phyloP scores from a whole-genome alignment of 2,113 vertebrate genomes.

The Thermophis baileyi region DNA sequence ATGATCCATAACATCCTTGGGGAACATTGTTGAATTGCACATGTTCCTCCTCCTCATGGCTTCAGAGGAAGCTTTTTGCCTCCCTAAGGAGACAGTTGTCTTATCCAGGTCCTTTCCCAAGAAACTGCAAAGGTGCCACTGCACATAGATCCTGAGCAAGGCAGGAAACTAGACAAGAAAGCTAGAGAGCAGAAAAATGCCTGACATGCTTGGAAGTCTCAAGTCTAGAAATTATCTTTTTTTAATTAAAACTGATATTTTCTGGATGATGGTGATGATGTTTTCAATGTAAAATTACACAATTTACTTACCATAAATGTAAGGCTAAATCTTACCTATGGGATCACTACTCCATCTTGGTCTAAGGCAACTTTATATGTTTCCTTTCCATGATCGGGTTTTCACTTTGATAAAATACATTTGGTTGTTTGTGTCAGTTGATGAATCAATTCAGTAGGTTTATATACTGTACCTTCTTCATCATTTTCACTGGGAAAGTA shows the following conservation, averaged over 20 bases:
- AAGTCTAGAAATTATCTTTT: background rate
- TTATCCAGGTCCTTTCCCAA: constrained; percentile 62
- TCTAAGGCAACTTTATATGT: background rate
- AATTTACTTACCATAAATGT: no score
- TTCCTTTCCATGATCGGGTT: background rate
- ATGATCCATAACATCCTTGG: constrained; percentile 25
- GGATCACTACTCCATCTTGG: background rate
- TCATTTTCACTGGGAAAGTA: no score
- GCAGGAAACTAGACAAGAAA: no score
- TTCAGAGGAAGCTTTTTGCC: constrained; percentile 63
- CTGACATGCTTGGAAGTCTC: background rate
- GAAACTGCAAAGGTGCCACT: constrained; percentile 59
- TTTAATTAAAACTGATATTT: background rate
- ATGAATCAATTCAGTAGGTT: background rate
- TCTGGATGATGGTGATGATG: background rate
- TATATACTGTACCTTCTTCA: background rate
- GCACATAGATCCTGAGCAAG: constrained; percentile 55
- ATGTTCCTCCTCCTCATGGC: constrained; percentile 62
- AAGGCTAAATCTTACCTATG: no score
- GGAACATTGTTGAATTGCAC: constrained; percentile 65
- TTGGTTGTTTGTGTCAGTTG: no score
- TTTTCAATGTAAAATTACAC: background rate
- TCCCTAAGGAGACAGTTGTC: constrained; percentile 38
- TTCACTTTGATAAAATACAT: background rate
- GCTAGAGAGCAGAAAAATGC: background rate